phyloP scores from a whole-genome alignment of 2,888 invertebrate genomes.

The Diachrysia chrysitis region DNA sequence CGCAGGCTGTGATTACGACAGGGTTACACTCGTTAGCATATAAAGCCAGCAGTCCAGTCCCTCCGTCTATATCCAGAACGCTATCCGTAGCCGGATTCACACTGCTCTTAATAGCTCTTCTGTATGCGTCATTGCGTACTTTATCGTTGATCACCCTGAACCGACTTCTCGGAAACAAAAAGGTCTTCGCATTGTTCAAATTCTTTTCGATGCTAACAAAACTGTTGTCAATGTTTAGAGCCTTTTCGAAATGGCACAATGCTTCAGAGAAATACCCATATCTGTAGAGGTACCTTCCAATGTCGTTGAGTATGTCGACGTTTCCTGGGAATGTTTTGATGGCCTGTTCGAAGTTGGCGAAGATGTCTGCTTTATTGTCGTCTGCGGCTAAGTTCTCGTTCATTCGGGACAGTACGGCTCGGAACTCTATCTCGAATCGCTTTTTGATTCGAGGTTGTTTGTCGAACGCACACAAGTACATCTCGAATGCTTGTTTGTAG shows the following conservation, averaged over 20 bases:
- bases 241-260: conserved; percentile 82
- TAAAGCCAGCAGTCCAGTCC: conserved; percentile 86
- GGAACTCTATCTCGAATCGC: conserved; percentile 26
- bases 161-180: conserved; percentile 27
- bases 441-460: conserved; percentile 20
- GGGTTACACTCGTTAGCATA: conserved; percentile 88
- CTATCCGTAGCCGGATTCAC: conserved; percentile 35
- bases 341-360: conserved; percentile 36
- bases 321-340: conserved; percentile 31
- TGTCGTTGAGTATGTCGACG: conserved; percentile 36
- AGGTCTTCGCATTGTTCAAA: conserved; percentile 39
- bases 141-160: conserved; percentile 43
- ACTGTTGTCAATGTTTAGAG: conserved; percentile 79
- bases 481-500: conserved; percentile 28
- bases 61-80: conserved; percentile 42
- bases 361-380: conserved; percentile 31
- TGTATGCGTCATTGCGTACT: conserved; percentile 45
- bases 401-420: conserved; percentile 22
- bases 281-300: conserved; percentile 30
- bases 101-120: conserved; percentile 34
- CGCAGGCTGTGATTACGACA: conserved; percentile 48
- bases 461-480: conserved; percentile 39
- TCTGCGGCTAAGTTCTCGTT: conserved; percentile 31
- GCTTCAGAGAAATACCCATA: conserved; percentile 83
- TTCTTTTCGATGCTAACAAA: conserved; percentile 71